phyloP scores from a whole-genome alignment of 2,888 invertebrate species.

The Esperia sulphurella region DNA sequence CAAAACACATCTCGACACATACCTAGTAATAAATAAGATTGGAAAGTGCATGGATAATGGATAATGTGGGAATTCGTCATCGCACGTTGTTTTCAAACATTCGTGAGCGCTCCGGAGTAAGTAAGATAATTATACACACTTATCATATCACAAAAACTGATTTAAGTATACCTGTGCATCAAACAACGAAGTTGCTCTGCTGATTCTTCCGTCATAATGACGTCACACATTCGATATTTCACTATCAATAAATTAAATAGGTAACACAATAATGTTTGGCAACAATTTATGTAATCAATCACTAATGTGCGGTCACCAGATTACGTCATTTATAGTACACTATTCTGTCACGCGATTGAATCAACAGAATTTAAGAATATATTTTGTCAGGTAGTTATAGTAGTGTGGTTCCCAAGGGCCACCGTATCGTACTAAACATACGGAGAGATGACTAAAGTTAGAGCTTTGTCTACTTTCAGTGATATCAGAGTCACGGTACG shows the following conservation, averaged over 20 bases:
- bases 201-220: constrained; percentile 41
- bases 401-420: constrained; percentile 5
- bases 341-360: background rate
- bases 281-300: background rate
- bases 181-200: constrained; percentile 42
- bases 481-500: constrained; percentile 46
- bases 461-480: constrained; percentile 42
- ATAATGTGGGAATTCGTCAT: constrained; percentile 26
- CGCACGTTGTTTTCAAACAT: constrained; percentile 19
- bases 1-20: background rate
- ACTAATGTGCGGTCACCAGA: background rate
- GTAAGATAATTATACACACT: background rate
- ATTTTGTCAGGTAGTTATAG: background rate
- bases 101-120: no score
- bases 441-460: constrained; percentile 46
- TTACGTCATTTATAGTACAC: background rate
- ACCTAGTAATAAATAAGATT: constrained; percentile 18
- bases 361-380: background rate
- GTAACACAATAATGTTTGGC: background rate
- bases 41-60: constrained; percentile 32
- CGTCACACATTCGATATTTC: constrained; percentile 15
- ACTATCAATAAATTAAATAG: constrained; percentile 15
- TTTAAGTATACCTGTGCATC: constrained; percentile 42
- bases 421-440: constrained; percentile 31
- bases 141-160: background rate